Conservation (phyloP, 2,888 invertebrate genomes). For the Metacarcinus magister region DNA sequence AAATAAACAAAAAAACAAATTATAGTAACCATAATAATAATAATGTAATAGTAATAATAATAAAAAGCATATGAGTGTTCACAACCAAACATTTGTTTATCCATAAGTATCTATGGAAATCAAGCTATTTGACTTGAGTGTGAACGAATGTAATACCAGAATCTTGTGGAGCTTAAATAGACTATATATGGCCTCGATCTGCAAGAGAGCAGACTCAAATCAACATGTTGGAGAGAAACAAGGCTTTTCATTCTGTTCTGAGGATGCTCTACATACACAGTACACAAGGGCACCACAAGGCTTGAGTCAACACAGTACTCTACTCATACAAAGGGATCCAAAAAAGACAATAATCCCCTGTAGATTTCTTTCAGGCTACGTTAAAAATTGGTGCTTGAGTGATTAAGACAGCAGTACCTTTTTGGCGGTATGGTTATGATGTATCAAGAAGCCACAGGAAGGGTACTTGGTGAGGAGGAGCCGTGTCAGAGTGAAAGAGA, state of each 20-base stretch:
- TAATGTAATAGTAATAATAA: background rate
- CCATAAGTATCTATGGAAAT: conserved; percentile 47
- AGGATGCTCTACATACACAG: conserved; percentile 18
- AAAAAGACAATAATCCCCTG: background rate
- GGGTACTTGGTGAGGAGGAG: conserved; percentile 28
- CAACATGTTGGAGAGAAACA: conserved; percentile 50
- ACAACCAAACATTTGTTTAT: background rate
- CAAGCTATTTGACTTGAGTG: conserved; percentile 45
- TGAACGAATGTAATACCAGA: conserved; percentile 70
- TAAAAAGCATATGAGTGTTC: conserved; percentile 70
- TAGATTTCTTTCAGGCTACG: background rate
- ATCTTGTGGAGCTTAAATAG: conserved; percentile 75
- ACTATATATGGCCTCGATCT: conserved; percentile 75
- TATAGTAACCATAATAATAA: background rate
- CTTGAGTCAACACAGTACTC: conserved; percentile 17
- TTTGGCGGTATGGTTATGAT: conserved; percentile 26
- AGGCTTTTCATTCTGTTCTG: conserved; percentile 13
- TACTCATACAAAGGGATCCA: background rate
- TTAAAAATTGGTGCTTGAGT: conserved; percentile 8
- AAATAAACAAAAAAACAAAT: background rate
- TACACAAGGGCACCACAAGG: background rate
- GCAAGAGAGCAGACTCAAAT: conserved; percentile 69
- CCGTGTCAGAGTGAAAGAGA: conserved; percentile 32
- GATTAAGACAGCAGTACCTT: background rate
- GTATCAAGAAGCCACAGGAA: conserved; percentile 53